Evolutionary conservation across 2,113 vertebrate genomes (phyloP).

Genomic region (Actenoides lindsayi): DNA sequence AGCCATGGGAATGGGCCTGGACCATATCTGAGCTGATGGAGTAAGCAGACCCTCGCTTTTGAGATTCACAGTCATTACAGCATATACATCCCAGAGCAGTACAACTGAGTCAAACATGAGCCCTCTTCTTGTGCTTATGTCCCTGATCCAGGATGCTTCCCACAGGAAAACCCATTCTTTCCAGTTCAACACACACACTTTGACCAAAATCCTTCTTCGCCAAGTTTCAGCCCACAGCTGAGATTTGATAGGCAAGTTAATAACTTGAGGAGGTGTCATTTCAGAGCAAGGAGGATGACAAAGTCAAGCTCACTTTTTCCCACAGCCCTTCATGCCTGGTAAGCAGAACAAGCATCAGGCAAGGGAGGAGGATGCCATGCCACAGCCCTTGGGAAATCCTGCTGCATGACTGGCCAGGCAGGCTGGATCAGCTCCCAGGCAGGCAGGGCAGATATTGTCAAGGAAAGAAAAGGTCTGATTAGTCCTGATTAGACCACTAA

Average conservation of each 20-base stretch:
- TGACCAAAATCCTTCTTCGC: background rate
- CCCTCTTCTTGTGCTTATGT: background rate
- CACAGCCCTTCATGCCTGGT: background rate
- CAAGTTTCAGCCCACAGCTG: slow-evolving; percentile 47
- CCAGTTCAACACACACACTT: background rate
- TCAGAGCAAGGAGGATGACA: slow-evolving; percentile 13
- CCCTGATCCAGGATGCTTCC: background rate
- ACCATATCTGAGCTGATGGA: background rate
- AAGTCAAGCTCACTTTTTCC: slow-evolving; percentile 9
- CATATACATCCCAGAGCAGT: background rate
- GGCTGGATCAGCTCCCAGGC: background rate
- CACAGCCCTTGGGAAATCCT: background rate
- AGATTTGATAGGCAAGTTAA: slow-evolving; percentile 41
- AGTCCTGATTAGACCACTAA: background rate
- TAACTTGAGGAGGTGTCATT: background rate
- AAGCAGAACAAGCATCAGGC: background rate
- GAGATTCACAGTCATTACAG: background rate
- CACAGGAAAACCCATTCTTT: background rate
- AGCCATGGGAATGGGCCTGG: background rate
- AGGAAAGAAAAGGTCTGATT: background rate
- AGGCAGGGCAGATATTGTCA: slow-evolving; percentile 5
- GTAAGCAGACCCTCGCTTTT: background rate
- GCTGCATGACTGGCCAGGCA: background rate
- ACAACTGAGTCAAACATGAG: background rate
- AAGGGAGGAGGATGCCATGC: background rate